Conservation (phyloP, 2,888 invertebrate genomes). For the Brachypalpus laphriformis region DNA sequence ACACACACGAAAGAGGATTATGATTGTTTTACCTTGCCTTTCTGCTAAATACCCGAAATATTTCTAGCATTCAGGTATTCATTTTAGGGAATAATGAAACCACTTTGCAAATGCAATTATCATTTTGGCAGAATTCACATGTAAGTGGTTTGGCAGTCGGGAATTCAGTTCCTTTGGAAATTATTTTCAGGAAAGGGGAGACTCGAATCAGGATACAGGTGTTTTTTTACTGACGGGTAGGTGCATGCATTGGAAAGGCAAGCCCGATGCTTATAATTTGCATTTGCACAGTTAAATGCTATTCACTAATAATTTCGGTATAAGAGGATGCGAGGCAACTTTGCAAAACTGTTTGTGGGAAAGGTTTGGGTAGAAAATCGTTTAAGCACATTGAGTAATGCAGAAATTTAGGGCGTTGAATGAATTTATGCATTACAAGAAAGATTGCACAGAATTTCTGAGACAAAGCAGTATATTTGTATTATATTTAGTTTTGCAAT, state of each 20-base stretch:
- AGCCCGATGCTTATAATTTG: neutral
- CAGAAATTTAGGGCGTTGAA: too few species aligned
- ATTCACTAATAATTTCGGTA: neutral
- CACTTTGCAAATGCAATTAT: conserved; percentile 35
- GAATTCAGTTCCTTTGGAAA: neutral
- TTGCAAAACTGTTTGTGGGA: too few species aligned
- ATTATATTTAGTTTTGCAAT: too few species aligned
- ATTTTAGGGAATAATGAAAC: conserved; percentile 17
- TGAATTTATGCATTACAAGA: too few species aligned
- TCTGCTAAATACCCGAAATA: neutral
- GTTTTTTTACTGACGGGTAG: neutral
- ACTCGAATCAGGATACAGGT: neutral
- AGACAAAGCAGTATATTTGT: too few species aligned
- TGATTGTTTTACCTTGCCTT: neutral
- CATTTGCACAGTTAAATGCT: neutral
- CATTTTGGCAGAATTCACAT: neutral
- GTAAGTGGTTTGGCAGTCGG: neutral
- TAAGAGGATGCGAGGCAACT: neutral
- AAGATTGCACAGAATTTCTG: too few species aligned
- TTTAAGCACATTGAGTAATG: too few species aligned
- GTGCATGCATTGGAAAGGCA: neutral
- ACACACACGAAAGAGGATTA: conserved; percentile 2
- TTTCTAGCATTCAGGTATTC: neutral
- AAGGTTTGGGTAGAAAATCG: too few species aligned
- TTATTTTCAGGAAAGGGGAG: neutral